Base-by-base conservation (phyloP, 2,888 invertebrate genomes). In the Agapetus fuscipes region DNA sequence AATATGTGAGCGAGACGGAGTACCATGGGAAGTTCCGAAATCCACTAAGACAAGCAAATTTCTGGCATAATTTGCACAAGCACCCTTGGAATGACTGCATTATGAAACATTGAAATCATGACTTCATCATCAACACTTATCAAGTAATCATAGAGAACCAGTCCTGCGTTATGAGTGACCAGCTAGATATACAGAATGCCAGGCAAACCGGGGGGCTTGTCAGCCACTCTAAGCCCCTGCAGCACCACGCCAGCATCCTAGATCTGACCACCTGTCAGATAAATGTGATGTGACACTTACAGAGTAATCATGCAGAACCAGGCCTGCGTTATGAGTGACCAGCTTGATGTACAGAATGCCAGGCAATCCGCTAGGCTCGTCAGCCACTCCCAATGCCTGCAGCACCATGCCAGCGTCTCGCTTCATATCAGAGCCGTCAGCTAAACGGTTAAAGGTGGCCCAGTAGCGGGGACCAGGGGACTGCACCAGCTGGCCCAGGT, bases 371-470 rank as follows among this genome's bases (percentile, higher is more conserved):
- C 79, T 78, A 25, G 68, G 61, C 1, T 74, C 69, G 53, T 81
- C 80, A 0, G 79, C 83, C 3, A 83, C 71, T 6, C 77, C 66
- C 44, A 81, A 61, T 15, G 77, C 63, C 49, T 77, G 74, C 12
- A 75, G 50, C 61, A 76, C 63, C 2, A 74, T 69, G 1, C 76
- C 76, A 41, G 74, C 73, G 32, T 74, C 72, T 41, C 72, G 64
- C 24, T 72, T 71, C 1, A 72, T 71, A 50, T 80, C 77, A n/a
- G 76, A 74, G 50, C 76, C 77, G 45, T 80, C 82, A 49, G 81
- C 70, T 39, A 83, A 69, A 53, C 80, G 80, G 57, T 83, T 83
- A 17, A 80, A 82, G 0, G 82, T 82, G 0, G 78, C 73, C 72
- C 82, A 78, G 50, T 72, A 73, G 3, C 72, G 64, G 7, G 61